These are phyloP conservation scores for Melanocharis versteri DNA, from an alignment of 2,113 vertebrate genomes.

Conservation along the genomic window DNA sequence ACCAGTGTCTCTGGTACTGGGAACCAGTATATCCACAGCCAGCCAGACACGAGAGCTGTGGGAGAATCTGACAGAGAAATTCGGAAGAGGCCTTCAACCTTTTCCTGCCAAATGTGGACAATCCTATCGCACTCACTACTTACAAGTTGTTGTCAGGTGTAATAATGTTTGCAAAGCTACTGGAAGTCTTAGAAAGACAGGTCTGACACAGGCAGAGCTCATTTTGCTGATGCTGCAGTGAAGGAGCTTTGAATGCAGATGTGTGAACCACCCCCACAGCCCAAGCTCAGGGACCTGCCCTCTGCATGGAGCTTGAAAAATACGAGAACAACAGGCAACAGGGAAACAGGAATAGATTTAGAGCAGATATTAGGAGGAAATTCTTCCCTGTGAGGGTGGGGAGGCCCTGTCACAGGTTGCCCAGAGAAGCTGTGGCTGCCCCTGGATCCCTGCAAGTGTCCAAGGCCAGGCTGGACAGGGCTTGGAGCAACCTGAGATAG, in stretches of 20 bases:
- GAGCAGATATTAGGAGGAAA: background rate
- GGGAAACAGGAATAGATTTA: background rate
- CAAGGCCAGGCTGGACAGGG: rapidly evolving
- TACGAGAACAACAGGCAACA: background rate
- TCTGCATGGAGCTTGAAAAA: background rate
- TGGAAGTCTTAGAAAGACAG: background rate
- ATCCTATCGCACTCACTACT: background rate
- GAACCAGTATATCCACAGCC: background rate
- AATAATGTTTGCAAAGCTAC: background rate
- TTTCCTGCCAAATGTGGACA: background rate
- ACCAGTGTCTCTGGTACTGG: background rate
- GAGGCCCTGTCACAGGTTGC: background rate
- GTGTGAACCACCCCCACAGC: background rate
- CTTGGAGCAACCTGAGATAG: background rate
- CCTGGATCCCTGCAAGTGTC: background rate
- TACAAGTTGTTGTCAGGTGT: background rate
- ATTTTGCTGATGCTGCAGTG: background rate
- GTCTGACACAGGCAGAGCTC: background rate
- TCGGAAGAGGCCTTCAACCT: background rate
- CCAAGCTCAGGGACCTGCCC: background rate
- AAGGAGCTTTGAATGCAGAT: background rate
- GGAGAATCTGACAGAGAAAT: background rate
- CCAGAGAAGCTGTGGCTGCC: background rate
- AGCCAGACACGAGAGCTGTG: background rate
- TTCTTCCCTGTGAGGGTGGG: background rate